Conservation (phyloP, 1,140 invertebrate genomes). For the Pseudoatta argentina region DNA sequence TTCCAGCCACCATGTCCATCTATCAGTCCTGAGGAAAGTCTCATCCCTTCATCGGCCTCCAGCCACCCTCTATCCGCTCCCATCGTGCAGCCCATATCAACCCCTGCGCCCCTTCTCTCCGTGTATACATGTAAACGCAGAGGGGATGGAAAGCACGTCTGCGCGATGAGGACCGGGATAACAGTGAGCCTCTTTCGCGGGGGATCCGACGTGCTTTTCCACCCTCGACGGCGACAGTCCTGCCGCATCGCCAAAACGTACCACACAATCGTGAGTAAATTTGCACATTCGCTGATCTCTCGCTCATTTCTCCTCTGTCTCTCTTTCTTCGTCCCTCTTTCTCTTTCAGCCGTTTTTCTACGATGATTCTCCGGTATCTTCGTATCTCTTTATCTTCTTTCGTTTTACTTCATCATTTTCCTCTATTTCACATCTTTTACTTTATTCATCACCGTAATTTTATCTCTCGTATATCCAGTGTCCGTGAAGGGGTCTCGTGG, state of each 20-base stretch:
- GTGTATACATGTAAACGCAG: constrained; percentile 65
- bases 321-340: constrained; percentile 7
- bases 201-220: constrained; percentile 75
- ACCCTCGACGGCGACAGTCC: constrained; percentile 83
- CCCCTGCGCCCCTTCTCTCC: constrained; percentile 30
- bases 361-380: constrained; percentile 1
- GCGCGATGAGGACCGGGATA: constrained; percentile 69
- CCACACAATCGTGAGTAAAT: constrained; percentile 85
- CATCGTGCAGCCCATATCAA: constrained; percentile 26
- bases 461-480: background rate
- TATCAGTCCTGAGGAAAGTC: constrained; percentile 60
- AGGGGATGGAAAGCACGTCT: constrained; percentile 71
- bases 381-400: background rate
- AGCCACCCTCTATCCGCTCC: constrained; percentile 21
- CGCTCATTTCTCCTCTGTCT: constrained; percentile 21
- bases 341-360: constrained; percentile 4
- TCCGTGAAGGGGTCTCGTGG: constrained; percentile 37
- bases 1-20: constrained; percentile 32
- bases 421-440: constrained; percentile 4
- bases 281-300: constrained; percentile 66
- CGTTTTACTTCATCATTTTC: background rate
- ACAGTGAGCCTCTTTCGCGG: constrained; percentile 73
- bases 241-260: constrained; percentile 85
- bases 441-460: constrained; percentile 26
- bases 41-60: constrained; percentile 39